Percentiles rank a stretch among this genome's conserved stretches.
phyloP scores from a whole-genome alignment of 2,797 vertebrate species.

The Nyctalus aviator region DNA sequence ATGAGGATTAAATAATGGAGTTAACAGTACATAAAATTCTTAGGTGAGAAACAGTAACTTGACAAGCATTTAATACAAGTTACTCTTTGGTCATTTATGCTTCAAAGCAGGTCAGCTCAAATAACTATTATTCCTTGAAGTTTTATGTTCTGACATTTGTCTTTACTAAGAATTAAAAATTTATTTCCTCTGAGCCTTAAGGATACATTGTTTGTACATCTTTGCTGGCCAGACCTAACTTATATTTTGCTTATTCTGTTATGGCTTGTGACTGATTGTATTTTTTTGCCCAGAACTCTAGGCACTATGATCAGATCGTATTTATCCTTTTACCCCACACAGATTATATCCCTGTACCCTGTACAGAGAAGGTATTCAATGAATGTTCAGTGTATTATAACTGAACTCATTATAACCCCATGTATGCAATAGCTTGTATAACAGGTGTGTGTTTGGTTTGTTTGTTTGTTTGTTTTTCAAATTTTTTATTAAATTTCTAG shows the following conservation, averaged over 20 bases:
- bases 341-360: background rate
- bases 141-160: background rate
- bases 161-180: background rate
- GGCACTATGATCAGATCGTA: background rate
- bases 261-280: background rate
- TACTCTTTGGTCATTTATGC: background rate
- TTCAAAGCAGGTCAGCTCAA: background rate
- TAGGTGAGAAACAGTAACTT: background rate
- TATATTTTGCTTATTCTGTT: background rate
- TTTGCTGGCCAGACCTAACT: background rate
- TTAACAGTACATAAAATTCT: background rate
- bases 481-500: background rate
- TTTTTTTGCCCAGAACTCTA: background rate
- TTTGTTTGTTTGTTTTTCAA: background rate
- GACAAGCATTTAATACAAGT: background rate
- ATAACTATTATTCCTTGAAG: background rate
- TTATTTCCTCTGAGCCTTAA: background rate
- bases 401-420: background rate
- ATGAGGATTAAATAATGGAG: background rate
- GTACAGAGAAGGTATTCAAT: background rate
- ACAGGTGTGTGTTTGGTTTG: background rate
- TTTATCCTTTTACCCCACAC: background rate
- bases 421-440: background rate
- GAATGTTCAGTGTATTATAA: background rate
- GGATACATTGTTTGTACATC: background rate